Conservation (phyloP, 2,888 invertebrate genomes). For the Deroplatys truncata region DNA sequence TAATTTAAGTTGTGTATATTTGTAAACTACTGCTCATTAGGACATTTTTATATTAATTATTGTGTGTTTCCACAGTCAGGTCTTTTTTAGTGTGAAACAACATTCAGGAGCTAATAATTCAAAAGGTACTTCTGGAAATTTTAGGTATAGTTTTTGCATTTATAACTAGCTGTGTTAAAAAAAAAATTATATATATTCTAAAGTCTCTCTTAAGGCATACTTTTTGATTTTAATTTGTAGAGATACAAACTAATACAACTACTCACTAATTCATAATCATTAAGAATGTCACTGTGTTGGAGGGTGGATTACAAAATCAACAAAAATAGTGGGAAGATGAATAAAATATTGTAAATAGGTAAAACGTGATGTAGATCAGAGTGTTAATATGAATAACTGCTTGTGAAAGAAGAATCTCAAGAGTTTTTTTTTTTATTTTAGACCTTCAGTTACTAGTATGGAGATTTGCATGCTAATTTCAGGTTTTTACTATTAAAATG, state of each 20-base stretch:
- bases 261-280: background rate
- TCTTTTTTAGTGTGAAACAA: too few relatives aligned
- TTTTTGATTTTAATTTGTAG: background rate
- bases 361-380: background rate
- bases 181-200: too few relatives aligned
- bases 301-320: background rate
- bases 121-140: too few relatives aligned
- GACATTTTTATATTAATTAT: too few relatives aligned
- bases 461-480: background rate
- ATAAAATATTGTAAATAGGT: background rate
- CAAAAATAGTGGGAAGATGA: background rate
- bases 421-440: background rate
- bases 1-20: too few relatives aligned
- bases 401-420: background rate
- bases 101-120: too few relatives aligned
- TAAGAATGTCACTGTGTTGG: background rate
- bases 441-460: background rate
- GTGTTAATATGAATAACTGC: background rate
- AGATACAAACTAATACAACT: background rate
- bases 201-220: background rate
- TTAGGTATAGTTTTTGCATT: too few relatives aligned
- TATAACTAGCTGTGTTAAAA: too few relatives aligned
- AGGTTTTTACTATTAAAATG: background rate
- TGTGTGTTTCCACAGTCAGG: too few relatives aligned
- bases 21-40: too few relatives aligned